These are phyloP conservation scores for Pseudochirops cupreus DNA, from an alignment of 2,797 vertebrate genomes.

Conservation along the genomic window DNA sequence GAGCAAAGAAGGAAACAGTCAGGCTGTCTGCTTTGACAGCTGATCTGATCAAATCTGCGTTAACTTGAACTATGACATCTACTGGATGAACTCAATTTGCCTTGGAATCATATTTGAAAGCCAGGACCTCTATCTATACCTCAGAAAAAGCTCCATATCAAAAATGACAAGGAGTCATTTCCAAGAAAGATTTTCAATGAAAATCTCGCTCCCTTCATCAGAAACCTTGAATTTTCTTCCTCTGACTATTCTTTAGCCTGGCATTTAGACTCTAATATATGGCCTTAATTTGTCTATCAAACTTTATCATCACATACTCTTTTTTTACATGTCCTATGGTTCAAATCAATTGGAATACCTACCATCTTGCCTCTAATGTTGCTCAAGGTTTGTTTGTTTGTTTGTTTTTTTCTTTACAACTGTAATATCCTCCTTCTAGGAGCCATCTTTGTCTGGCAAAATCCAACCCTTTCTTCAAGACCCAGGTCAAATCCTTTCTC, in stretches of 20 bases:
- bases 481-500: background rate
- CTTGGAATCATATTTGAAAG: slow-evolving; percentile 24
- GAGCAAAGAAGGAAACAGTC: background rate
- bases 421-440: background rate
- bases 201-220: background rate
- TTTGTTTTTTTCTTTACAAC: background rate
- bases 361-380: background rate
- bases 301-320: background rate
- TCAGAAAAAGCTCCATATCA: background rate
- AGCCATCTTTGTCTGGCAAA: background rate
- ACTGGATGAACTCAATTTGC: slow-evolving; percentile 19
- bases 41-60: background rate
- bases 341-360: background rate
- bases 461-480: background rate
- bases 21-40: slow-evolving; percentile 7
- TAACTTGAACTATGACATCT: slow-evolving; percentile 12
- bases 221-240: background rate
- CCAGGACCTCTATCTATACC: background rate
- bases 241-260: background rate
- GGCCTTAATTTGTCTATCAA: background rate
- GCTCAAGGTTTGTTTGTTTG: background rate
- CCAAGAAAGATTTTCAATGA: background rate
- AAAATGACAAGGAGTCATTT: background rate
- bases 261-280: background rate
- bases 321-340: background rate